phyloP scores from a whole-genome alignment of 2,888 invertebrate genomes.

The Gerris lacustris region DNA sequence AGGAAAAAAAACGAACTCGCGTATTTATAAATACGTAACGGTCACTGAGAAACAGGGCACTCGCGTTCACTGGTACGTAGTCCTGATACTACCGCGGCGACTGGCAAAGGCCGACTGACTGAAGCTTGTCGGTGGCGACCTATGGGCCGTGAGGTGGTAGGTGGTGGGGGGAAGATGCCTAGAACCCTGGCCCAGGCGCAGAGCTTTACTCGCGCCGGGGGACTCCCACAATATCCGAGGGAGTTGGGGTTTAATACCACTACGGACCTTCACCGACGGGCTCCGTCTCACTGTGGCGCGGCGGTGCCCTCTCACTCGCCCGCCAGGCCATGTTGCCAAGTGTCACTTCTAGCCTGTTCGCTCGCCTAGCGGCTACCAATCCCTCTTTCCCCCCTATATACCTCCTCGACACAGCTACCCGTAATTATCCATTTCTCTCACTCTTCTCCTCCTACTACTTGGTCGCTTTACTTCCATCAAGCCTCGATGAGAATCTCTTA shows the following conservation, averaged over 20 bases:
- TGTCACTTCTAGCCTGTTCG: not conserved
- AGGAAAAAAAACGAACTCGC: too few relatives aligned
- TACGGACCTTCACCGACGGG: not conserved
- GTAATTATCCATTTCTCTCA: not conserved
- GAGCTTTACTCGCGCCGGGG: constrained; percentile 41
- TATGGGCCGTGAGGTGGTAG: not conserved
- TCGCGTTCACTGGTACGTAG: too few relatives aligned
- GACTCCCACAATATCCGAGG: not conserved
- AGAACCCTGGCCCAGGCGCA: constrained; percentile 36
- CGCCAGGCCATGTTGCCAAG: not conserved
- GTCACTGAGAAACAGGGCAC: too few relatives aligned
- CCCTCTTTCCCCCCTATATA: not conserved
- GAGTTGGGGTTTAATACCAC: not conserved
- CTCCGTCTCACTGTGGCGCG: too few relatives aligned
- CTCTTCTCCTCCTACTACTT: not conserved
- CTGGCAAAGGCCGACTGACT: constrained; percentile 2
- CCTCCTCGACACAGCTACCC: not conserved
- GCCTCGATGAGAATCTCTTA: not conserved
- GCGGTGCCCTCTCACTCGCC: too few relatives aligned
- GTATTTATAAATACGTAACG: too few relatives aligned
- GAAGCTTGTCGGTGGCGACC: not conserved
- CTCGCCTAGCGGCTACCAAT: not conserved
- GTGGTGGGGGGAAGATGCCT: not conserved
- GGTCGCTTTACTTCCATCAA: not conserved
- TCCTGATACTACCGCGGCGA: not conserved